Conservation (phyloP, 23 tunicate species). For the Phallusia fumigata region DNA sequence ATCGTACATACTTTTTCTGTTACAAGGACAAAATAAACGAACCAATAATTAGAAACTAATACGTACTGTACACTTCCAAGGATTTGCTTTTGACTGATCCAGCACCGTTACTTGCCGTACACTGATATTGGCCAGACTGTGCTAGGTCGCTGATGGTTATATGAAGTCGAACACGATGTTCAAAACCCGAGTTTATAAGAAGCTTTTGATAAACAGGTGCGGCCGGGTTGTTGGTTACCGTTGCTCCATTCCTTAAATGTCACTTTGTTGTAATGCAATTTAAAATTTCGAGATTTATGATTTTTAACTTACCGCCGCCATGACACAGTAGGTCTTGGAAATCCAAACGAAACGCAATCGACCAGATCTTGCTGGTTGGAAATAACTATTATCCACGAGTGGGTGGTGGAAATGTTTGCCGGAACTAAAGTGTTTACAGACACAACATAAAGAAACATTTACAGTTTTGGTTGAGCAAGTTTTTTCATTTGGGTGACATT, state of each 20-base stretch:
- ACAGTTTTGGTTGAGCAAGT: no score
- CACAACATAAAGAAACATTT: no score
- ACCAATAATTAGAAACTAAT: no score
- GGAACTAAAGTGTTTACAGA: neutral
- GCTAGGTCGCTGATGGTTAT: neutral
- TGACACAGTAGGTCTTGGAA: neutral
- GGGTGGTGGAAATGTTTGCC: neutral
- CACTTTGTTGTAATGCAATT: neutral
- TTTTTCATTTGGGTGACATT: no score
- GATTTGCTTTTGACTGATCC: no score
- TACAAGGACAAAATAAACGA: no score
- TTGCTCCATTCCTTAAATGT: neutral
- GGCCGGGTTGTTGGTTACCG: neutral
- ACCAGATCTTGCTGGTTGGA: neutral
- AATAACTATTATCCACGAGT: neutral
- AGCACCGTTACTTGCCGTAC: neutral
- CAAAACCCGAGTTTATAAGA: neutral
- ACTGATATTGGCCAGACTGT: neutral
- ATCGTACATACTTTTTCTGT: no score
- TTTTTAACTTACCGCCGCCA: neutral
- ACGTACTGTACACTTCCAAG: no score
- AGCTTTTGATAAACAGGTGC: neutral
- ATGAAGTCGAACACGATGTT: neutral
- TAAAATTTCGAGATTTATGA: neutral
- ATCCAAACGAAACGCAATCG: neutral